These are phyloP conservation scores for Centropus bengalensis DNA, from an alignment of 2,113 vertebrate species.

Conservation along the genomic window DNA sequence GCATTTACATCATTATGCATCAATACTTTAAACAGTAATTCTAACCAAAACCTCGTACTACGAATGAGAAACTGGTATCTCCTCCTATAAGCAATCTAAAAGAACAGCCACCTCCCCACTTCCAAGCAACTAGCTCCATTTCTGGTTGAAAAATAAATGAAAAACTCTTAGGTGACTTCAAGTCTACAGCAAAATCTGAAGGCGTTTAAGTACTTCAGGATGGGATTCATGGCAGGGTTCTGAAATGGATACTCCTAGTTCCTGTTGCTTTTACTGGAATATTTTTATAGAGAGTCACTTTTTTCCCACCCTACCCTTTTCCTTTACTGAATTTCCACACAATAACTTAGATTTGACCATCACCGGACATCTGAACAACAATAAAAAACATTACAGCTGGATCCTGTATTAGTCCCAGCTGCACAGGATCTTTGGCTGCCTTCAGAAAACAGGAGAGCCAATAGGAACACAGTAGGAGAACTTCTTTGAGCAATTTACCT, in stretches of 20 bases:
- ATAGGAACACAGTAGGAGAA: constrained; percentile 25
- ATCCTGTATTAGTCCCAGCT: constrained; percentile 74
- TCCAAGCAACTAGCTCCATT: background rate
- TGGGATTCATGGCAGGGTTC: constrained; percentile 54
- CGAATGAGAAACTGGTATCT: background rate
- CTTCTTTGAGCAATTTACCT: constrained; percentile 10
- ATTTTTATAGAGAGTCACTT: constrained; percentile 74
- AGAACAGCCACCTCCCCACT: background rate
- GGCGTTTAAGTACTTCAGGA: constrained; percentile 64
- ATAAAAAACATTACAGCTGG: constrained; percentile 74
- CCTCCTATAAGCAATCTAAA: background rate
- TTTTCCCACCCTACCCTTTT: constrained; percentile 82
- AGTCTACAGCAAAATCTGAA: constrained; percentile 53
- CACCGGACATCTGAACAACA: constrained; percentile 73
- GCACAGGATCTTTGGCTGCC: constrained; percentile 13
- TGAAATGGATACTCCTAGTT: constrained; percentile 74
- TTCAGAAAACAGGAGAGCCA: constrained; percentile 25
- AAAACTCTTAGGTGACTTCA: constrained; percentile 5
- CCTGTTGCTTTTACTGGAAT: constrained; percentile 74
- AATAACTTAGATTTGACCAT: constrained; percentile 74
- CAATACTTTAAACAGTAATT: background rate
- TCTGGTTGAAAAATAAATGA: constrained; percentile 28
- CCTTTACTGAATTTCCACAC: constrained; percentile 77
- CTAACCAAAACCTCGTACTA: background rate
- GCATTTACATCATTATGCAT: background rate